Percentiles rank a stretch among this genome's conserved stretches.
phyloP scores from a whole-genome alignment of 2,888 invertebrate species.

The Ormyrus thymus region DNA sequence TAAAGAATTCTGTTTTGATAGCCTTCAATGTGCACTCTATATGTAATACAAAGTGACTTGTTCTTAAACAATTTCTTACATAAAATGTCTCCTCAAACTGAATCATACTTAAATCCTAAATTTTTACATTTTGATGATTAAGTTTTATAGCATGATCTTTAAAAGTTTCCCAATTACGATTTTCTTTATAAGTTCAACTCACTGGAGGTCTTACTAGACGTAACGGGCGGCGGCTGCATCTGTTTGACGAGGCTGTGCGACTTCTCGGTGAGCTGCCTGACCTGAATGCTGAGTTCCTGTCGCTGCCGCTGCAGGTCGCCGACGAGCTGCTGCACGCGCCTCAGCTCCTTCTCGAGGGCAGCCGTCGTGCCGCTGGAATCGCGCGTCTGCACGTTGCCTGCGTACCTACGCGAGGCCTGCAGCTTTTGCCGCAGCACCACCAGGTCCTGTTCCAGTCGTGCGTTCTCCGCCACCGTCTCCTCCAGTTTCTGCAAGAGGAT shows the following conservation, averaged over 20 bases:
- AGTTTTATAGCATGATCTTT: too few relatives aligned
- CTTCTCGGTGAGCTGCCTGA: conserved; percentile 88
- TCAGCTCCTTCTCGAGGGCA: conserved; percentile 86
- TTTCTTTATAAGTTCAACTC: background rate
- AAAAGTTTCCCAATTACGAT: too few relatives aligned
- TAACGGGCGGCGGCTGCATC: conserved; percentile 75
- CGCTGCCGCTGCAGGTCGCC: conserved; percentile 90
- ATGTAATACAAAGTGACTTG: too few relatives aligned
- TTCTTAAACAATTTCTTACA: too few relatives aligned
- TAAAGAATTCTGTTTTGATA: too few relatives aligned
- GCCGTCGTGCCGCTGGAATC: conserved; percentile 78
- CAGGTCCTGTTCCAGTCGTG: conserved; percentile 90
- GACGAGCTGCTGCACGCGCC: conserved; percentile 88
- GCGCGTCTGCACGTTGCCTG: conserved; percentile 63
- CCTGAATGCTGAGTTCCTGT: conserved; percentile 90
- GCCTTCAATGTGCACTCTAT: too few relatives aligned
- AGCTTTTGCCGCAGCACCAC: conserved; percentile 89
- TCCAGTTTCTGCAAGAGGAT: conserved; percentile 83
- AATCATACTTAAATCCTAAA: too few relatives aligned
- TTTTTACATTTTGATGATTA: too few relatives aligned
- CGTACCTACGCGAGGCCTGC: conserved; percentile 81
- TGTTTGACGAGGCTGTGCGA: conserved; percentile 83
- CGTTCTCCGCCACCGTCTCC: conserved; percentile 93
- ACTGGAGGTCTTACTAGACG: conserved; percentile 21
- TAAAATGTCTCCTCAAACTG: too few relatives aligned